A percentile compares a stretch with the other conserved stretches of the same genome.
These are phyloP conservation scores for Leptinotarsa rubiginosa DNA, from an alignment of 2,888 invertebrate species.

Conservation along the genomic window DNA sequence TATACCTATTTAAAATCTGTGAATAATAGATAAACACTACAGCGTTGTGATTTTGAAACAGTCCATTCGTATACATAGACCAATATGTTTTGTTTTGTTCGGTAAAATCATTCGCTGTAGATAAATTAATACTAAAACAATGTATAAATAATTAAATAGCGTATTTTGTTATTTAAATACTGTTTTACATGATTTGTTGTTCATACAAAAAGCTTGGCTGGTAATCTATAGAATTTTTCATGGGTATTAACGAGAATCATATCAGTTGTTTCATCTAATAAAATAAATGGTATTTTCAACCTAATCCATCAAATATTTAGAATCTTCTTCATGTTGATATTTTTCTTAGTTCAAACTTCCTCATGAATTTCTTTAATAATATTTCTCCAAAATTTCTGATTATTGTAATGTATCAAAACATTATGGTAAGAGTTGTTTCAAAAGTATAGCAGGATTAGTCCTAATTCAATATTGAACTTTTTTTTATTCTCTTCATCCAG, in stretches of 20 bases:
- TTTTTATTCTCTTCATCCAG: too few species aligned
- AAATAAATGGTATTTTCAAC: not conserved
- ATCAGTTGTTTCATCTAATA: not conserved
- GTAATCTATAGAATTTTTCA: not conserved
- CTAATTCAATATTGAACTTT: too few species aligned
- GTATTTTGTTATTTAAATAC: slow-evolving; percentile 24
- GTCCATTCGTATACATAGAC: slow-evolving; percentile 56
- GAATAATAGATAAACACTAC: slow-evolving; percentile 53
- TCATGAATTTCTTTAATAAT: too few species aligned
- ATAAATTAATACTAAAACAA: slow-evolving; percentile 34
- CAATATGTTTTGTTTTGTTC: slow-evolving; percentile 52
- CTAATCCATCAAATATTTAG: too few species aligned
- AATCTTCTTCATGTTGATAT: too few species aligned
- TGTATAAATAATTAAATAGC: slow-evolving; percentile 39
- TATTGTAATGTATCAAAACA: too few species aligned
- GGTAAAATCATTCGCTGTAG: slow-evolving; percentile 47
- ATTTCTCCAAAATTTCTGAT: too few species aligned
- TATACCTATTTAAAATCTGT: slow-evolving; percentile 47
- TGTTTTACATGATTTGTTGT: slow-evolving; percentile 15
- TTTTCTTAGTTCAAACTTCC: too few species aligned
- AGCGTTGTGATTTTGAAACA: slow-evolving; percentile 55
- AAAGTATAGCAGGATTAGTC: too few species aligned
- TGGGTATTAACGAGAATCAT: not conserved
- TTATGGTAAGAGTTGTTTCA: too few species aligned
- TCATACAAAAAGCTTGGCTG: not conserved